A percentile compares a stretch with the other conserved stretches of the same genome.
Evolutionary conservation across 2,797 vertebrate genomes (phyloP).

Genomic region (Mastacembelus armatus): DNA sequence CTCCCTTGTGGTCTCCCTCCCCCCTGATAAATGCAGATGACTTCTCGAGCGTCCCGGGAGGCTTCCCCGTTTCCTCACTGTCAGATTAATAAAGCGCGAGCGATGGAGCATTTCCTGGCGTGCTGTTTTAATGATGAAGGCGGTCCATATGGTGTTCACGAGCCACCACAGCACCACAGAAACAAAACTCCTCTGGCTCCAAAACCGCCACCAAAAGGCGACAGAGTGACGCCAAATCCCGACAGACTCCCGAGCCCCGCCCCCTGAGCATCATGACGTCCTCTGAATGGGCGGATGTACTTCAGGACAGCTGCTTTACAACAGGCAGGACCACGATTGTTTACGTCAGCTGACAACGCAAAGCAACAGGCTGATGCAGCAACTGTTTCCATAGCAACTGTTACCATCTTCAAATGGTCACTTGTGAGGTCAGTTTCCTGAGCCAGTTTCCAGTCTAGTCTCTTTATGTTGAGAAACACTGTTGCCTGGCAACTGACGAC

Average conservation of each 20-base stretch:
- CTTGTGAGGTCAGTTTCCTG: neutral
- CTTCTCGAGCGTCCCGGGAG: slow-evolving; percentile 11
- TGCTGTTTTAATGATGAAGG: slow-evolving; percentile 33
- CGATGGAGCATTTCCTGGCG: slow-evolving; percentile 10
- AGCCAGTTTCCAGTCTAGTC: neutral
- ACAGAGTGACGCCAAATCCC: neutral
- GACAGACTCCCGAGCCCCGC: neutral
- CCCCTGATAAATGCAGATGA: slow-evolving; percentile 31
- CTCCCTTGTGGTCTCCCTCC: neutral
- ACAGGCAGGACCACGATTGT: neutral
- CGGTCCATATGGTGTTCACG: slow-evolving; percentile 11
- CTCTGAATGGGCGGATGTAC: neutral
- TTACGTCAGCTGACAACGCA: neutral
- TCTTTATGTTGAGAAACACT: neutral
- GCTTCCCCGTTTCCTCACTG: slow-evolving; percentile 20
- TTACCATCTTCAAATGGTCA: neutral
- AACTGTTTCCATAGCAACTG: neutral
- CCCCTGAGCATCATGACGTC: neutral
- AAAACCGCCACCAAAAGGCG: neutral
- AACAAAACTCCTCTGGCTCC: neutral
- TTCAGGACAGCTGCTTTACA: neutral
- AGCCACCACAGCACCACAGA: neutral
- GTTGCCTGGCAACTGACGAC: neutral
- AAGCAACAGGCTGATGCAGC: neutral
- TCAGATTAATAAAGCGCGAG: slow-evolving; percentile 18